These are phyloP conservation scores for Palythoa grandis DNA, from an alignment of 92 coral and sea anemone species.

Conservation along the genomic window DNA sequence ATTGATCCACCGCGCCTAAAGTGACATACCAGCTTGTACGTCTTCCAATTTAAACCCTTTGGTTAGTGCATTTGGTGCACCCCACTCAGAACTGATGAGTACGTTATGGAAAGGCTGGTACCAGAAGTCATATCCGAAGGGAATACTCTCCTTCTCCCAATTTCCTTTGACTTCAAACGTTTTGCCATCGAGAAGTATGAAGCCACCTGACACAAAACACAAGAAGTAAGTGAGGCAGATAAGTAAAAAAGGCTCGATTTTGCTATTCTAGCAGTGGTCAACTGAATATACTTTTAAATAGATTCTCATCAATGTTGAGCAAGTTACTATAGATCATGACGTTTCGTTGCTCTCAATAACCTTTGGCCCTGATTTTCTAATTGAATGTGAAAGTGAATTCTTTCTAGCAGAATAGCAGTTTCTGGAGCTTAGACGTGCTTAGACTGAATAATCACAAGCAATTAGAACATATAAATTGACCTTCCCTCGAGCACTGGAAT, in stretches of 20 bases:
- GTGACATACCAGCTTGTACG: constrained; percentile 70
- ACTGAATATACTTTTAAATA: background rate
- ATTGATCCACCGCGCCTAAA: background rate
- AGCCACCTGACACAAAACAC: constrained; percentile 71
- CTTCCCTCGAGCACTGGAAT: no score
- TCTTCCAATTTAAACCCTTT: constrained; percentile 86
- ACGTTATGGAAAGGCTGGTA: constrained; percentile 98
- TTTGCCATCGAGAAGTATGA: constrained; percentile 91
- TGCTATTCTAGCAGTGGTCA: background rate
- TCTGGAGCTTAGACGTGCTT: no score
- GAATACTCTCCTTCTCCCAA: constrained; percentile 81
- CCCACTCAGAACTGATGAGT: constrained; percentile 96
- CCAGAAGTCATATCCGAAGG: constrained; percentile 97
- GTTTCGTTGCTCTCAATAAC: no score
- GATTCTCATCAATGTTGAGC: no score
- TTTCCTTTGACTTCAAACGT: constrained; percentile 90
- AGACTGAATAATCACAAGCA: no score
- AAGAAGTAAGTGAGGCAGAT: background rate
- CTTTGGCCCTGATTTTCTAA: no score
- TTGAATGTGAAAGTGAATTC: no score
- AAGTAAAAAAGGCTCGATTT: background rate
- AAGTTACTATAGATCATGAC: no score
- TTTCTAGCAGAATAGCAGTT: no score
- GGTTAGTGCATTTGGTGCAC: constrained; percentile 77
- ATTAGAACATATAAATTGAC: no score